These are phyloP conservation scores for Strix aluco DNA, from an alignment of 2,113 vertebrate genomes.

Conservation along the genomic window DNA sequence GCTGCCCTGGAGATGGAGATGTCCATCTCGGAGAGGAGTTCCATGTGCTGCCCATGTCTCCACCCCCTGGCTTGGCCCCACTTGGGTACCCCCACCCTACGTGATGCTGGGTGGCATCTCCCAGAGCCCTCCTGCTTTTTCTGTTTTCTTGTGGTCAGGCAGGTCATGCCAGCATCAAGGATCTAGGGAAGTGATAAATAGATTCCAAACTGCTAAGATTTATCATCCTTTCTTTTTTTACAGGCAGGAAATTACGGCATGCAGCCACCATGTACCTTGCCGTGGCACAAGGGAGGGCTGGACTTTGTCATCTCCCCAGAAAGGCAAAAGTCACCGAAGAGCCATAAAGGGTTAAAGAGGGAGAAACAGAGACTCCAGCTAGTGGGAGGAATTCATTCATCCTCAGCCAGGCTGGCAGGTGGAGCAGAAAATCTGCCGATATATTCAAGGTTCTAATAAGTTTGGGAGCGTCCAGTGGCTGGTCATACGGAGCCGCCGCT, in stretches of 20 bases:
- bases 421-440: not conserved
- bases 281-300: not conserved
- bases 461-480: not conserved
- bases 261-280: not conserved
- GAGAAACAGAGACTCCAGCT: not conserved
- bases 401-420: not conserved
- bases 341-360: not conserved
- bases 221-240: not conserved
- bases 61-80: not conserved
- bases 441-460: not conserved
- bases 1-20: not conserved
- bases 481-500: not conserved
- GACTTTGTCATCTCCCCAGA: not conserved
- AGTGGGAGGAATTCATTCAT: not conserved
- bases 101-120: not conserved
- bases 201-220: not conserved
- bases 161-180: not conserved
- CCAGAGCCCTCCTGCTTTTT: not conserved
- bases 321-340: not conserved
- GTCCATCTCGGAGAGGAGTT: not conserved
- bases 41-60: not conserved
- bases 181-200: not conserved
- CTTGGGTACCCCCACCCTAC: too few species aligned
- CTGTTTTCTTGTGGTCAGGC: not conserved
- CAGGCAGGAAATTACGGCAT: not conserved